These are phyloP conservation scores for Varecia variegata DNA, from an alignment of 2,797 vertebrate genomes.

Conservation along the genomic window DNA sequence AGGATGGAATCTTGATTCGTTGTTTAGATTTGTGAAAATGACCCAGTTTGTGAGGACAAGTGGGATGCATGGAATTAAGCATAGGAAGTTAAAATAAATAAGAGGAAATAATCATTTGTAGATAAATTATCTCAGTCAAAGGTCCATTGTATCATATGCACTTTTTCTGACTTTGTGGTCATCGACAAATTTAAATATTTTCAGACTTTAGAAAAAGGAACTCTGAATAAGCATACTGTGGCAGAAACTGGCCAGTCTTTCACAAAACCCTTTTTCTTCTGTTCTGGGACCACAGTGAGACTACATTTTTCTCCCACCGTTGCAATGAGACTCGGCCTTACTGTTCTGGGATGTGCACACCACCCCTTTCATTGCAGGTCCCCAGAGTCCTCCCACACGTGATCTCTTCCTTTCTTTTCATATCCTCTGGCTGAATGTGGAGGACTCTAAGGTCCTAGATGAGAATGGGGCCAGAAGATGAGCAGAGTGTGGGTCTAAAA, in stretches of 20 bases:
- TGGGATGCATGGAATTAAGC: background rate
- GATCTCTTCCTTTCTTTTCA: background rate
- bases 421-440: background rate
- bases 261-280: background rate
- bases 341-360: background rate
- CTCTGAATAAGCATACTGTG: background rate
- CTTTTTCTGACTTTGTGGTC: background rate
- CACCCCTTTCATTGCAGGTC: background rate
- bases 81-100: background rate
- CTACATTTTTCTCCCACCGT: background rate
- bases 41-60: background rate
- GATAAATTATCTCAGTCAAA: background rate
- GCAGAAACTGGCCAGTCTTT: background rate
- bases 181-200: background rate
- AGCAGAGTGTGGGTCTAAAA: background rate
- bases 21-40: constrained; percentile 27
- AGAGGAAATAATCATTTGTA: background rate
- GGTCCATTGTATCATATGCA: background rate
- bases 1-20: constrained; percentile 54
- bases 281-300: background rate
- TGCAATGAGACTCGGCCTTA: background rate
- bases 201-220: background rate
- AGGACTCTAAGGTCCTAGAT: background rate
- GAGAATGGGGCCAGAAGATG: background rate
- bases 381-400: background rate